These are phyloP conservation scores for Eulithis prunata DNA, from an alignment of 2,888 invertebrate genomes.

Conservation along the genomic window DNA sequence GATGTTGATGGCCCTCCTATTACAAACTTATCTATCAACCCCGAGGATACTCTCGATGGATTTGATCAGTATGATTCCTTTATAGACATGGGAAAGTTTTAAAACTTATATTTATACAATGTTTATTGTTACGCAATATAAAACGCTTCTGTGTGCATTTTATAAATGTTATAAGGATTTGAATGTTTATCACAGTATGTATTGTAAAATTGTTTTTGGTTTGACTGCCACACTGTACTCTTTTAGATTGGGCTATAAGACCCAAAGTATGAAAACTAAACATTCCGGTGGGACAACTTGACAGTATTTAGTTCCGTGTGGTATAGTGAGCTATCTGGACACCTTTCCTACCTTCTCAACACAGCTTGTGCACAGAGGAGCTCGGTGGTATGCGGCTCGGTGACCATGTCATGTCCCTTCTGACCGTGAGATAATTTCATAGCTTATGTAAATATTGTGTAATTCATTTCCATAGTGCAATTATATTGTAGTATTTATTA, in stretches of 20 bases:
- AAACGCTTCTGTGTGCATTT: constrained; percentile 62
- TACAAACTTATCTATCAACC: constrained; percentile 42
- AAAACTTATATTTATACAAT: constrained; percentile 39
- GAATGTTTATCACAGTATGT: constrained; percentile 48
- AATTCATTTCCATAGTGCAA: constrained; percentile 54
- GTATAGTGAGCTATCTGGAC: constrained; percentile 69
- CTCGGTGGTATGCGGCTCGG: constrained; percentile 78
- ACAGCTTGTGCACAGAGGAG: constrained; percentile 75
- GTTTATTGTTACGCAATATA: constrained; percentile 49
- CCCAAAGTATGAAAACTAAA: background rate
- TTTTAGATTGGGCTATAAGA: background rate
- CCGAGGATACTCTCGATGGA: constrained; percentile 65
- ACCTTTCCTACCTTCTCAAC: constrained; percentile 64
- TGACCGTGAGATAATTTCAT: constrained; percentile 1
- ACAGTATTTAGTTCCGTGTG: constrained; percentile 43
- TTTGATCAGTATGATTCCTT: constrained; percentile 81
- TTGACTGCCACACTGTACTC: constrained; percentile 13
- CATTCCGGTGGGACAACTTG: constrained; percentile 19
- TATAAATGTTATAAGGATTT: constrained; percentile 50
- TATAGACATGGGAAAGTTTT: constrained; percentile 83
- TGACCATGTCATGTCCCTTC: constrained; percentile 73
- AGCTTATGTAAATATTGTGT: constrained; percentile 69
- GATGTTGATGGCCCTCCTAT: constrained; percentile 50
- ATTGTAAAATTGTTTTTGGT: constrained; percentile 35
- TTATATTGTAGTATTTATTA: constrained; percentile 42